phyloP scores from a whole-genome alignment of 1,140 invertebrate genomes.

The Pseudomyrmex concolor region DNA sequence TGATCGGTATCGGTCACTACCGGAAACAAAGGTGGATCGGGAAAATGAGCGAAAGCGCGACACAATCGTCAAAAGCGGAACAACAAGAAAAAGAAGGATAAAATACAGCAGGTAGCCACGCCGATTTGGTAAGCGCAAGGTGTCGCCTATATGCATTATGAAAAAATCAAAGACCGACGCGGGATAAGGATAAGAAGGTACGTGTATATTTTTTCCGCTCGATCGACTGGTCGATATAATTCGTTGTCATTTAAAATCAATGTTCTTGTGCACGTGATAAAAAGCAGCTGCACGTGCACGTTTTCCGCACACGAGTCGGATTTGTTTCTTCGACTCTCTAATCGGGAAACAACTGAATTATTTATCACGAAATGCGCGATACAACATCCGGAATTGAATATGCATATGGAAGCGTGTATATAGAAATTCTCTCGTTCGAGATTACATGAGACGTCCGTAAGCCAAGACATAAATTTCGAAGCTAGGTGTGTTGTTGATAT shows the following conservation, averaged over 20 bases:
- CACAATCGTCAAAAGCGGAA: background rate
- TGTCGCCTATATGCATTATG: conserved; percentile 26
- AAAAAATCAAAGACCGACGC: background rate
- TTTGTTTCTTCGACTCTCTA: background rate
- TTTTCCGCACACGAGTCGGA: background rate
- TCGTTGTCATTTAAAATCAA: conserved; percentile 42
- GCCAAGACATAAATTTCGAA: background rate
- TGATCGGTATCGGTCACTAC: conserved; percentile 24
- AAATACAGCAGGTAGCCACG: background rate
- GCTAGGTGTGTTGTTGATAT: background rate
- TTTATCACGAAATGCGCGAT: background rate
- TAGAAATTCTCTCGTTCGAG: conserved; percentile 12
- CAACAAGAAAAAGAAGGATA: background rate
- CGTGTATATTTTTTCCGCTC: background rate
- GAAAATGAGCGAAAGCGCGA: background rate
- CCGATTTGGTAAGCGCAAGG: conserved; percentile 17
- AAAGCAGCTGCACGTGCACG: conserved; percentile 18
- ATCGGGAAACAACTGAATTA: conserved; percentile 17
- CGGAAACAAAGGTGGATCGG: background rate
- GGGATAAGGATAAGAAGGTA: conserved; percentile 2
- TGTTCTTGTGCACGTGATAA: conserved; percentile 15
- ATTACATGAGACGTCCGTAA: background rate
- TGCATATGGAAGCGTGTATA: conserved; percentile 33
- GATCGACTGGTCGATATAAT: conserved; percentile 10
- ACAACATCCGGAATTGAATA: conserved; percentile 33